phyloP scores from a whole-genome alignment of 2,888 invertebrate genomes.

The Eupeodes luniger region DNA sequence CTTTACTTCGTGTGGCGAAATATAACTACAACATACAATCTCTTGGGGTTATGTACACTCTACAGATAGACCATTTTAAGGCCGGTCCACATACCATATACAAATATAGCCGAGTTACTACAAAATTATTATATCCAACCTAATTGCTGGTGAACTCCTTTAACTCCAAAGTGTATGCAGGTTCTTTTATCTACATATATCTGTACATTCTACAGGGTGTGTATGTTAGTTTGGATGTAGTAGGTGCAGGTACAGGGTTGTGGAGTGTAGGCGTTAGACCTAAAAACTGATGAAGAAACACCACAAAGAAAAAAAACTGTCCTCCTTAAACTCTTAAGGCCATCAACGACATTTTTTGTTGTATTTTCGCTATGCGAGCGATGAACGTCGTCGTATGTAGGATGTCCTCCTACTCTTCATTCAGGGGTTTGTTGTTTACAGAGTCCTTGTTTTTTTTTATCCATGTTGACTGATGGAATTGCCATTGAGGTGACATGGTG shows the following conservation, averaged over 20 bases:
- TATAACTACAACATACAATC: conserved; percentile 8
- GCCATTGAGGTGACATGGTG: conserved; percentile 70
- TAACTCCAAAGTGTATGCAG: conserved; percentile 50
- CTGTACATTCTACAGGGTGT: not conserved
- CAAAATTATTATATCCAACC: conserved; percentile 58
- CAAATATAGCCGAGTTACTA: conserved; percentile 40
- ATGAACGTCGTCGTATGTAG: no score
- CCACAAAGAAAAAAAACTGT: conserved; percentile 10
- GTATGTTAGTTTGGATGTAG: conserved; percentile 14
- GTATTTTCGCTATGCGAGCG: not conserved
- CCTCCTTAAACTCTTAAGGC: conserved; percentile 68
- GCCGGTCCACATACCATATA: not conserved
- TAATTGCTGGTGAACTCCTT: conserved; percentile 73
- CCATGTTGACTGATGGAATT: conserved; percentile 73
- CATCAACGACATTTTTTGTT: conserved; percentile 52
- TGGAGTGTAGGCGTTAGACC: conserved; percentile 45
- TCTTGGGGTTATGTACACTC: not conserved
- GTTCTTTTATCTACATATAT: not conserved
- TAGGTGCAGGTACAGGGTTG: not conserved
- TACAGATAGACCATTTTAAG: conserved; percentile 49
- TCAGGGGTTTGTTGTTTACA: conserved; percentile 47
- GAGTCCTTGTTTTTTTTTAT: conserved; percentile 30
- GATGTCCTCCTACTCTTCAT: not conserved
- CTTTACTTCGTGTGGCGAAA: conserved; percentile 20
- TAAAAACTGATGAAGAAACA: conserved; percentile 7